Percentiles rank a stretch among this genome's conserved stretches.
Evolutionary conservation across 2,888 invertebrate genomes (phyloP).

Genomic region (Polymixis lichenea): DNA sequence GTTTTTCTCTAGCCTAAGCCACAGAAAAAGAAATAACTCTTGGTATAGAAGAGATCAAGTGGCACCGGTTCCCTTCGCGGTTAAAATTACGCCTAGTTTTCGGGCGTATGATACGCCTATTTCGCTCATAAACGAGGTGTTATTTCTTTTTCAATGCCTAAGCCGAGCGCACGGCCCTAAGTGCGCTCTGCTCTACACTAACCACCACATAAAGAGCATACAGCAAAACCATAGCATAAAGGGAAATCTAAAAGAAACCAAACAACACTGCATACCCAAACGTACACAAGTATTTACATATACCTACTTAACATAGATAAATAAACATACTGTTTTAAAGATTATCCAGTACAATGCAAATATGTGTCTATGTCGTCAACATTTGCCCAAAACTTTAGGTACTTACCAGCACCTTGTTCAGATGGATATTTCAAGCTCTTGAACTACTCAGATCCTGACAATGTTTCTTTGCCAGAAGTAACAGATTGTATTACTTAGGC

Average conservation of each 20-base stretch:
- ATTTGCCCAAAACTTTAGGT: conserved; percentile 27
- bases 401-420: conserved; percentile 50
- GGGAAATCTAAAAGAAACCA: conserved; percentile 14
- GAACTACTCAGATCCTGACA: conserved; percentile 28
- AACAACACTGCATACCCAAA: conserved; percentile 25
- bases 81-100: not conserved
- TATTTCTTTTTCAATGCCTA: conserved; percentile 7
- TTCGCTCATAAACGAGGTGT: not conserved
- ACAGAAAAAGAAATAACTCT: conserved; percentile 23
- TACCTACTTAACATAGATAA: conserved; percentile 9
- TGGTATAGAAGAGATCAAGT: not conserved
- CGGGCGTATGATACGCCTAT: not conserved
- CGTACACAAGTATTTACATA: conserved; percentile 29
- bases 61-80: not conserved
- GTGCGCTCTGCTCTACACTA: conserved; percentile 5
- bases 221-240: conserved; percentile 29
- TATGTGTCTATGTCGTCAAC: conserved; percentile 32
- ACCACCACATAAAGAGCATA: conserved; percentile 36
- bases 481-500: conserved; percentile 10
- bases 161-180: not conserved
- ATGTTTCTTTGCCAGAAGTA: conserved; percentile 18
- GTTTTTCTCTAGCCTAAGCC: conserved; percentile 18
- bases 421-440: conserved; percentile 41
- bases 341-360: not conserved
- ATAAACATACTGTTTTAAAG: conserved; percentile 9